Base-by-base conservation (phyloP, 2,888 invertebrate genomes). In the Fragum sueziense region DNA sequence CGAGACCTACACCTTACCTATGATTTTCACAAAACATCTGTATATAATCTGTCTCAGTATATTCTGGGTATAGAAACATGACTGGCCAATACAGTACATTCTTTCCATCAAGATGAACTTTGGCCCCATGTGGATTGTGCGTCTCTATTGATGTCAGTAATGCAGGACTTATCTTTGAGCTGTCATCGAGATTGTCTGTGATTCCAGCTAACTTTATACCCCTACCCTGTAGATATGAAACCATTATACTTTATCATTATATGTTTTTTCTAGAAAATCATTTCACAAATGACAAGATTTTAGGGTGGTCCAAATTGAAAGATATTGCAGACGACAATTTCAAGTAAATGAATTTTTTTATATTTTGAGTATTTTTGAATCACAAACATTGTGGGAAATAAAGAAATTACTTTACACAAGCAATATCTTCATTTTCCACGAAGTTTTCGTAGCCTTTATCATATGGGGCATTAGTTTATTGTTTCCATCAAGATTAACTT, bases 31-130 rank as follows among this genome's bases (percentile, higher is more conserved):
- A 95, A 90, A 98, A 97, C 76, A 95, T 95, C 92, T 96, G 96
- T 54, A 99, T 95, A 88, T 97, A 97, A 93, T 99, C 99, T 68
- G 97, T 96, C 88, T 96, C 95, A 77, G 96, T 94, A 90, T 96
- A 96, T 93, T 98, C 98, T 0, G 98, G 98, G 93, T 98, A 99
- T 17, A 97, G 94, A 86, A 98, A 95, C 25, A 97, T 94, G 0
- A 97, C 96, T 0, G 98, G 98, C 98, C 98, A 99, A 70, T 96
- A 93, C 17, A 99, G 84, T 4, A 80, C 74, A 17, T 93, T 94
- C 0, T 95, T 89, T 93, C 88, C 95, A 85, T 93, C 92, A 9
- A 93, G 76, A 47, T 91, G 86, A 9, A 94, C 94, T 69, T 89
- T 90, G 33, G 90, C 88, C 20, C 90, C 90, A 62, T 87, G 85